phyloP scores from a whole-genome alignment of 64 coral and sea anemone genomes.

The Montipora efflorescens region DNA sequence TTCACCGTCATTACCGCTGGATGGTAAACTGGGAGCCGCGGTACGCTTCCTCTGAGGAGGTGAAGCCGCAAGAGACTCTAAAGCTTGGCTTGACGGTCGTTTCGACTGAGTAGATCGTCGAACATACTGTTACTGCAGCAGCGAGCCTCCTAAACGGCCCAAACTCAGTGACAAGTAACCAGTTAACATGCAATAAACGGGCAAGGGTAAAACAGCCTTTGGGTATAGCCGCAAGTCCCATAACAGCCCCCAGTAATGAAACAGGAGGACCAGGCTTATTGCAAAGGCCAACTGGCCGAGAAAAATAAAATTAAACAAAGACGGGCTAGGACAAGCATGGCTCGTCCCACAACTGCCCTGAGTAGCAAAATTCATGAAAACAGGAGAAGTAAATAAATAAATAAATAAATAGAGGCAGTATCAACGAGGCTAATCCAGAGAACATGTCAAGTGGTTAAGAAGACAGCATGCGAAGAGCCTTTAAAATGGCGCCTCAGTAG shows the following conservation, averaged over 20 bases:
- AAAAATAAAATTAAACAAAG: not conserved
- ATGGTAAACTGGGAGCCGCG: too few species aligned
- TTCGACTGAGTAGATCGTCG: not conserved
- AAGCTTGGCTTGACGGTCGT: not conserved
- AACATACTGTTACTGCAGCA: not conserved
- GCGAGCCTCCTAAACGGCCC: not conserved
- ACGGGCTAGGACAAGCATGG: not conserved
- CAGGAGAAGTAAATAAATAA: not conserved
- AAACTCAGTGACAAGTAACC: not conserved
- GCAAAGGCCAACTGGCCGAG: not conserved
- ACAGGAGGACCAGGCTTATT: not conserved
- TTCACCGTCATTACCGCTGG: not conserved
- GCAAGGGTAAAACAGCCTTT: too few species aligned
- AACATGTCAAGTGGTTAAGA: not conserved
- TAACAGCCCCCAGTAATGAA: not conserved
- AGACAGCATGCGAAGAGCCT: not conserved
- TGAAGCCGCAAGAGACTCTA: not conserved
- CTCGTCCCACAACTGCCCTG: not conserved
- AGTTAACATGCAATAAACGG: not conserved
- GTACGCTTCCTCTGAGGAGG: not conserved
- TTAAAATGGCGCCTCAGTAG: not conserved
- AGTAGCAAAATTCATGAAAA: not conserved
- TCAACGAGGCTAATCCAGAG: not conserved
- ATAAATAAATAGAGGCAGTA: not conserved
- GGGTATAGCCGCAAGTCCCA: not conserved